A percentile compares a stretch with the other conserved stretches of the same genome.
Conservation (phyloP, 2,797 vertebrate genomes). For the Pseudotriccus pelzelni region DNA sequence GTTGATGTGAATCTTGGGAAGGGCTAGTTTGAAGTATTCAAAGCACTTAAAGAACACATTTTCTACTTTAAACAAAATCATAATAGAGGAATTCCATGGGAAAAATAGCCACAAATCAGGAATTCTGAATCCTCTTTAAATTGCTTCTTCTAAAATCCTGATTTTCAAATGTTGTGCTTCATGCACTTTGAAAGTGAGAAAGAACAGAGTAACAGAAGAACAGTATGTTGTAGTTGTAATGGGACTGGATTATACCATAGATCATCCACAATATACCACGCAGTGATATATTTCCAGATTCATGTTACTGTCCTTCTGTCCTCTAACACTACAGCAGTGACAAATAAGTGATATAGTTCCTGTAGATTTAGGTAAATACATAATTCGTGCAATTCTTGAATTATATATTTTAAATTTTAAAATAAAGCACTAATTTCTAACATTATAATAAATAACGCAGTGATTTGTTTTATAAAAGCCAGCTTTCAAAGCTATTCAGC, state of each 20-base stretch:
- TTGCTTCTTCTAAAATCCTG: neutral
- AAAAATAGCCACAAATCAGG: neutral
- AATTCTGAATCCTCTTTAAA: neutral
- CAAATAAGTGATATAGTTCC: neutral
- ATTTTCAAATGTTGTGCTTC: neutral
- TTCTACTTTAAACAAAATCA: neutral
- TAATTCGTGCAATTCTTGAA: neutral
- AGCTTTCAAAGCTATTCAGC: slow-evolving; percentile 10
- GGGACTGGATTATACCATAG: neutral
- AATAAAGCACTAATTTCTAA: neutral
- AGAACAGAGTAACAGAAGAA: neutral
- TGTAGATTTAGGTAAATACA: neutral
- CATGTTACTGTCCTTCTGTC: neutral
- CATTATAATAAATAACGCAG: neutral
- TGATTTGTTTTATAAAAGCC: slow-evolving; percentile 6
- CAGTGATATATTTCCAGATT: neutral
- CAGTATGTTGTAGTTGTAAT: neutral
- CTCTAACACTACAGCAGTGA: neutral
- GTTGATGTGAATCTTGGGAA: neutral
- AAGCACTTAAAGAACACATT: neutral
- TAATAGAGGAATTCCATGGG: neutral
- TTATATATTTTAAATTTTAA: neutral
- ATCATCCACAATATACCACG: neutral
- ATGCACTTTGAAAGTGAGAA: neutral
- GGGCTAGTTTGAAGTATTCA: neutral